Evolutionary conservation across 2,888 invertebrate genomes (phyloP).

Genomic region (Escarpia spicata): DNA sequence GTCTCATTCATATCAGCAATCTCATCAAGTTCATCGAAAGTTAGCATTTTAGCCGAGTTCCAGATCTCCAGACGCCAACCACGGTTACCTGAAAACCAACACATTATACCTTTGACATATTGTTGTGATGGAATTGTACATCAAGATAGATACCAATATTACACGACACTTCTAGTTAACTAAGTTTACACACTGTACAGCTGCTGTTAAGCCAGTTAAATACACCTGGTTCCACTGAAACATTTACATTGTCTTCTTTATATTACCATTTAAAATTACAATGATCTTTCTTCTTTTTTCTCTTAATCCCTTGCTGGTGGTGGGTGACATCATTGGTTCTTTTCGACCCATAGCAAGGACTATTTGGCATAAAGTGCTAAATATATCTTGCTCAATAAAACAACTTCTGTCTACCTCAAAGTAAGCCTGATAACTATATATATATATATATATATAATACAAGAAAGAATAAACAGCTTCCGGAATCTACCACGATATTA

Average conservation of each 20-base stretch:
- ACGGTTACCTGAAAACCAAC: not conserved
- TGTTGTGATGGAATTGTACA: not conserved
- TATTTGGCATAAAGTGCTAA: no score
- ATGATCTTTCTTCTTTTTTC: no score
- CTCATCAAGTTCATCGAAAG: not conserved
- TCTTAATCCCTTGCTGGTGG: no score
- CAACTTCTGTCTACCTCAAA: not conserved
- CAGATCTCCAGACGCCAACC: not conserved
- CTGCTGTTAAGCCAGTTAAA: not conserved
- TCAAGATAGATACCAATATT: not conserved
- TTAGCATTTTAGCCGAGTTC: not conserved
- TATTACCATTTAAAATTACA: no score
- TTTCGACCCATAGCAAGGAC: no score
- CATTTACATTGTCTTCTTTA: not conserved
- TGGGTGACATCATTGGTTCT: no score
- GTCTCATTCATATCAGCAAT: not conserved
- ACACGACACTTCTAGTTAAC: not conserved
- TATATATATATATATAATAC: not conserved
- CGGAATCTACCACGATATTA: not conserved
- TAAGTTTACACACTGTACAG: not conserved
- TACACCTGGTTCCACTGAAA: not conserved
- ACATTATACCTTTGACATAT: not conserved
- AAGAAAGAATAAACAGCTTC: not conserved
- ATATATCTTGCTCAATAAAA: no score
- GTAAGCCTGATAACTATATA: not conserved